phyloP scores from a whole-genome alignment of 2,888 invertebrate genomes.

The Carabus problematicus region DNA sequence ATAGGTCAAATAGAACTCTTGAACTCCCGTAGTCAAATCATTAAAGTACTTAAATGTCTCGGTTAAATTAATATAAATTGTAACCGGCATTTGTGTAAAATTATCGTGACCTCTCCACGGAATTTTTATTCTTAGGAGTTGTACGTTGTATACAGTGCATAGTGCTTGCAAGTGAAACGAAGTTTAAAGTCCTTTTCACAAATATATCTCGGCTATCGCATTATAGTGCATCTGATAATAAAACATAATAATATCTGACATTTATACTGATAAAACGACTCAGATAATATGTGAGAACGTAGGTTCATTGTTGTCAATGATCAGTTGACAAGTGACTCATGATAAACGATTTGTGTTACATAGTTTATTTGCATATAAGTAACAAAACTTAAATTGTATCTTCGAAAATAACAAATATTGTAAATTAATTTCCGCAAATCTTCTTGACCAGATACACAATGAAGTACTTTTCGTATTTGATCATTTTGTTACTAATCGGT shows the following conservation, averaged over 20 bases:
- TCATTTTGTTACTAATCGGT: conserved; percentile 14
- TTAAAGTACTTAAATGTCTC: conserved; percentile 1
- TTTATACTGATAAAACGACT: too few relatives aligned
- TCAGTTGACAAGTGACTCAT: background rate
- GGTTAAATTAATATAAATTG: conserved; percentile 6
- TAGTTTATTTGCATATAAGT: conserved; percentile 22
- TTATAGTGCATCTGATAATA: too few relatives aligned
- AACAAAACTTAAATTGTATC: background rate
- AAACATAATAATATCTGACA: too few relatives aligned
- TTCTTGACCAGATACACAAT: conserved; percentile 24
- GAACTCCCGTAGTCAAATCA: conserved; percentile 7
- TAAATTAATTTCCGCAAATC: background rate
- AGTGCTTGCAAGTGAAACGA: too few relatives aligned
- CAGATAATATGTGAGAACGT: too few relatives aligned
- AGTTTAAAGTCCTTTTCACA: too few relatives aligned
- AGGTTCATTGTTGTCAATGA: background rate
- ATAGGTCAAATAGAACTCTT: conserved; percentile 4
- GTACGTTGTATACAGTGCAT: too few relatives aligned
- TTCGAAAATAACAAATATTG: background rate
- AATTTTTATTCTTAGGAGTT: too few relatives aligned
- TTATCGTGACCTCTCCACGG: conserved; percentile 4
- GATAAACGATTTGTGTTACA: background rate
- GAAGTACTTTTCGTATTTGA: conserved; percentile 20
- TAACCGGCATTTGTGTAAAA: background rate
- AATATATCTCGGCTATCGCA: too few relatives aligned